Evolutionary conservation across 1,140 invertebrate species (phyloP), one percentile per base, ranked within the genome.

Genomic region (Gryon sp.): DNA sequence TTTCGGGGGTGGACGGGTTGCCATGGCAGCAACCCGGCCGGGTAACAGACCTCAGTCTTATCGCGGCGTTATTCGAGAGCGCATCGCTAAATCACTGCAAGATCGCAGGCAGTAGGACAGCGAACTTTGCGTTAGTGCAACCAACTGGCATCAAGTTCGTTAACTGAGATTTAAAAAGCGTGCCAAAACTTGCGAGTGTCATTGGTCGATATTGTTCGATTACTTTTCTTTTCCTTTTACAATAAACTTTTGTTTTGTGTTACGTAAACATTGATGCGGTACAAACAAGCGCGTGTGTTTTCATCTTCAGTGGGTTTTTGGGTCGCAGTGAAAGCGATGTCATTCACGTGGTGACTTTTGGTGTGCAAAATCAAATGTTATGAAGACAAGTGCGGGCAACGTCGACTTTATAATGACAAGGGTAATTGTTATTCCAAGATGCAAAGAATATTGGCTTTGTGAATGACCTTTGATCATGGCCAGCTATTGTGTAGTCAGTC

Each of bases 21-120:
- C 84, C 84, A 86, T 84, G 85, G 85, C 78, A 86, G 84, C 85
- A 84, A 84, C 85, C 85, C 82, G 85, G 84, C 85, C 85, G 83
- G 83, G 83, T 80, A 85, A 81, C 80, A 82, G 83, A 78, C 81
- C 82, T 82, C 79, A 85, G 82, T 84, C 82, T 83, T 82, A 79
- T 79, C 82, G 83, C 82, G 82, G 80, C 82, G 73, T 79, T 82
- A 70, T 68, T 66, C 73, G 76, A 66, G 52, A 43, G 45, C 55
- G 40, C 43, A 24, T 41, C 57, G 41, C n/a, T 18, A 19, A 41
- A n/a, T 36, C 32, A 14, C 11, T 9, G 12, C 0, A 20, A 19
- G n/a, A 2, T 28, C 28, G 16, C 12, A n/a, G 11, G 40, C 40
- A 41, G 48, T 30, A 38, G 52, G 52, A 50, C 15, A 16, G 18